These are phyloP conservation scores for Acanthosoma haemorrhoidale DNA, from an alignment of 2,888 invertebrate genomes.

Conservation along the genomic window DNA sequence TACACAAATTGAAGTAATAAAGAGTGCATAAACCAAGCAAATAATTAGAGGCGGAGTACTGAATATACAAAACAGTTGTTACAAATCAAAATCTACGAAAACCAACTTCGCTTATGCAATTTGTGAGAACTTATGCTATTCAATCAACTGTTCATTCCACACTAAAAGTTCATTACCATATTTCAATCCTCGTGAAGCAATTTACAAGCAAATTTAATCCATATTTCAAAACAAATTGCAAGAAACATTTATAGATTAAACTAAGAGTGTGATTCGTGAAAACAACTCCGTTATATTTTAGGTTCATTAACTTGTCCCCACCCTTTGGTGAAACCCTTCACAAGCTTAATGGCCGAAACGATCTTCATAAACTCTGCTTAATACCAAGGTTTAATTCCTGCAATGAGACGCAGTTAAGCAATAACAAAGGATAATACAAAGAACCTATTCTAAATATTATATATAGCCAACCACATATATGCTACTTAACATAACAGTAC, in stretches of 20 bases:
- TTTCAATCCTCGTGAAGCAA: not conserved
- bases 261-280: not conserved
- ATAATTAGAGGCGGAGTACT: too few species aligned
- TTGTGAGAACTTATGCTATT: not conserved
- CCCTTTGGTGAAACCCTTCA: constrained; percentile 24
- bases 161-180: not conserved
- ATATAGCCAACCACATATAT: not conserved
- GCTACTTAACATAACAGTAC: not conserved
- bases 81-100: not conserved
- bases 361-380: not conserved
- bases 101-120: not conserved
- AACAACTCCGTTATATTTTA: constrained; percentile 23
- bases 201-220: not conserved
- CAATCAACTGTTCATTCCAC: too few species aligned
- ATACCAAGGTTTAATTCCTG: too few species aligned
- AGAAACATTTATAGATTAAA: not conserved
- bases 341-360: constrained; percentile 27
- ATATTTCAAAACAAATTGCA: not conserved
- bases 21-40: too few species aligned
- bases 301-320: constrained; percentile 28
- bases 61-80: too few species aligned
- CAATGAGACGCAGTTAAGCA: too few species aligned
- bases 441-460: not conserved
- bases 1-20: too few species aligned
- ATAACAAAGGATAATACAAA: not conserved